Base-by-base conservation (phyloP, 2,113 vertebrate genomes). In the Neolamprologus caudopunctatus region DNA sequence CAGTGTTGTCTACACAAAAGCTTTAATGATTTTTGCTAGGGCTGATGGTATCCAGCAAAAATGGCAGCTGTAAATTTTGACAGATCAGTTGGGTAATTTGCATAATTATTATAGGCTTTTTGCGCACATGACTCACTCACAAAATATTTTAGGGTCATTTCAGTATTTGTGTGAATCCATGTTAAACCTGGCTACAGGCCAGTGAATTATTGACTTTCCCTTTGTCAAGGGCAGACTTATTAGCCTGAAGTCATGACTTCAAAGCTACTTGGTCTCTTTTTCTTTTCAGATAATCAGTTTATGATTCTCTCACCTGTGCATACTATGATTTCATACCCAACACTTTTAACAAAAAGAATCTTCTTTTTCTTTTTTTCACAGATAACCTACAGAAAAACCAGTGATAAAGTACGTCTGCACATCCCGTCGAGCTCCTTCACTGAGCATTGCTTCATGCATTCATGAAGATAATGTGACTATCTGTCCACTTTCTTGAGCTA, bases 301-400 rank as follows among this genome's bases (percentile, higher is more conserved):
- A 79, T 28, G 55, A 54, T 66, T 73, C 35, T 61, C 54, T 84
- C 26, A 51, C 80, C 73, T 6, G 9, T 81, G 58, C 75, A 87
- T 73, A 88, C 87, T 26, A 87, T 92, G 89, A 92, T 88, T 89
- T 92, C 85, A 93, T 88, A 61, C 21, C 61, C 66, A 73, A 14
- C 66, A 16, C 13, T 61, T 61, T 17, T 31, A 31, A 73, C 4
- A 1, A 71, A 42, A 42, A 71, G 1, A 71, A 42, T 21, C 5
- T 24, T 21, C 11, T 68, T 40, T 5, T 68, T 40, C 5, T 89
- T 91, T 85, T 83, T 78, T 26, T 88, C 91, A 86, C 88, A 91
- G 85, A 91, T 80, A 71, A 57, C 82, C 14, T 26, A n/a, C n/a
- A 14, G 79, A 84, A 45, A 19, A 51, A 17, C 50, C 63, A 86